Conservation (phyloP, 1,140 invertebrate genomes). For the Drosophila grimshawi region DNA sequence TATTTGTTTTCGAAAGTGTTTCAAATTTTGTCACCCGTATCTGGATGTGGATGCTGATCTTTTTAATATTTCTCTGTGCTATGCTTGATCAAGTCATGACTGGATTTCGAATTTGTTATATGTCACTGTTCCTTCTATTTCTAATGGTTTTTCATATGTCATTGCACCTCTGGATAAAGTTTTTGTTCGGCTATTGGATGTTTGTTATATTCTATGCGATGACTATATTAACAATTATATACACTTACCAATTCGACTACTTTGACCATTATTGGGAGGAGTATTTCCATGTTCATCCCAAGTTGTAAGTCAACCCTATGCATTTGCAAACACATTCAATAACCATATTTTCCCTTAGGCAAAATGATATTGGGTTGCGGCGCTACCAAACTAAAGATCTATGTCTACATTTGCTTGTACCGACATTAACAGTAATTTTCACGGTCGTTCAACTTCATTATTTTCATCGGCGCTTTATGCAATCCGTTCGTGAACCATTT, state of each 20-base stretch:
- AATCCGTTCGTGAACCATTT: conserved; percentile 53
- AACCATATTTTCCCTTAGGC: conserved; percentile 86
- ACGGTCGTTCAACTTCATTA: conserved; percentile 99
- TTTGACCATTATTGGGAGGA: conserved; percentile 94
- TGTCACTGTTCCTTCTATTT: conserved; percentile 97
- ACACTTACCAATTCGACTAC: conserved; percentile 98
- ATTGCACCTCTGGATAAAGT: conserved; percentile 94
- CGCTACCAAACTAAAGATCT: conserved; percentile 93
- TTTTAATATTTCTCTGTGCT: conserved; percentile 96
- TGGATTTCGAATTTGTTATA: conserved; percentile 97
- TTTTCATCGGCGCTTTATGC: conserved; percentile 90
- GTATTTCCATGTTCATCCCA: conserved; percentile 89
- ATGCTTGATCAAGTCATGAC: conserved; percentile 95
- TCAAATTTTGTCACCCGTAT: conserved; percentile 93
- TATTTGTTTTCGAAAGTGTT: conserved; percentile 87
- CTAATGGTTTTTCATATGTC: conserved; percentile 97
- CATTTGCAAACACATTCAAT: neutral
- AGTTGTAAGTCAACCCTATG: conserved; percentile 88
- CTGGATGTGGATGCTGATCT: conserved; percentile 98
- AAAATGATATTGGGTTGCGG: conserved; percentile 96
- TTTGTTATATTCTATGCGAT: conserved; percentile 98
- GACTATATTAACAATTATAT: conserved; percentile 96
- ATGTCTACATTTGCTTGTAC: conserved; percentile 95
- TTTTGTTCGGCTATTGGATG: conserved; percentile 98
- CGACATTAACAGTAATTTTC: conserved; percentile 96